Evolutionary conservation across 1,140 invertebrate genomes (phyloP).

Genomic region (Mya arenaria): DNA sequence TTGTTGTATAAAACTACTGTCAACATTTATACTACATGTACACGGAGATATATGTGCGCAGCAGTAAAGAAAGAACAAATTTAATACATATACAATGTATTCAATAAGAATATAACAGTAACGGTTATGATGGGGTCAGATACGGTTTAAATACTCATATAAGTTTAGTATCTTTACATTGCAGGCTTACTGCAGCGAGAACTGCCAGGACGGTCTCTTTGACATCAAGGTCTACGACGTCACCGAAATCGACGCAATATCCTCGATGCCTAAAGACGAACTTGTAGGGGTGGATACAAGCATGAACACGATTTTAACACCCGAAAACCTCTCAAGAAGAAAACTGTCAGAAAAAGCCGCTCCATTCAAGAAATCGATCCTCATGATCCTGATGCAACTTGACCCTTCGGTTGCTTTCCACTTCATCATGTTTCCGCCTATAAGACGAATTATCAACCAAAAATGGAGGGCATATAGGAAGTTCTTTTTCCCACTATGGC

Average conservation of each 20-base stretch:
- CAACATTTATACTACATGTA: neutral
- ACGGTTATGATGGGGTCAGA: too few relatives aligned
- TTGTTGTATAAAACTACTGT: too few relatives aligned
- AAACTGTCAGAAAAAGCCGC: conserved; percentile 17
- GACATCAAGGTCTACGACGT: conserved; percentile 67
- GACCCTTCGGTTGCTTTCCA: conserved; percentile 49
- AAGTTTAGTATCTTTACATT: conserved; percentile 9
- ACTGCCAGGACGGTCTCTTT: conserved; percentile 59
- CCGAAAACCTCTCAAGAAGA: conserved; percentile 17
- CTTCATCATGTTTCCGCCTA: conserved; percentile 51
- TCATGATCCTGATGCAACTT: conserved; percentile 57
- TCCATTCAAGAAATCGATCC: conserved; percentile 44
- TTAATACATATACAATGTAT: too few relatives aligned
- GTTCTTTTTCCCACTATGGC: conserved; percentile 49
- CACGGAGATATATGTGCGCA: neutral
- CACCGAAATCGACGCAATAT: conserved; percentile 61
- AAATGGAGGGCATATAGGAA: conserved; percentile 60
- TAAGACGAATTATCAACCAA: conserved; percentile 48
- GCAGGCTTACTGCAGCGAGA: conserved; percentile 41
- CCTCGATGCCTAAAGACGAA: neutral
- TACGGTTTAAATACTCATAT: neutral
- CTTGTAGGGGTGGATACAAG: neutral
- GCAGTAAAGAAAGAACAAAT: neutral
- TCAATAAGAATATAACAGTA: neutral
- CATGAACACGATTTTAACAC: neutral